Base-by-base conservation (phyloP, 1,140 invertebrate species). In the Onthophagus taurus region DNA sequence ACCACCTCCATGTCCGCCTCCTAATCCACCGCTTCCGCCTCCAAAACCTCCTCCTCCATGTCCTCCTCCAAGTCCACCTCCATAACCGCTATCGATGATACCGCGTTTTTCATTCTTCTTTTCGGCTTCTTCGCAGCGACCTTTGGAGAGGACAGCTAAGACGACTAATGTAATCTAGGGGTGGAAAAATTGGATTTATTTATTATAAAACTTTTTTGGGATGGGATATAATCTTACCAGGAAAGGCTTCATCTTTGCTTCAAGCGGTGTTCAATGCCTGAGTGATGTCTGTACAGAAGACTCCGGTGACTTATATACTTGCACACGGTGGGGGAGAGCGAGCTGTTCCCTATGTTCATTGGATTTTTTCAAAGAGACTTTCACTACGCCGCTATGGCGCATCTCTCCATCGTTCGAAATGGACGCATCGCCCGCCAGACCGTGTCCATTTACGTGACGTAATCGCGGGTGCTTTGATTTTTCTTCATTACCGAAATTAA, bases 161-260 rank as follows among this genome's bases (percentile, higher is more conserved):
- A 61, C 8, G 19, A 57, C 14, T 16, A 52, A 43, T 24, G 47
- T 50, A 31, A 63, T 44, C 60, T 61, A 42, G 37, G 50, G 45
- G 14, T 16, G 3, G 33, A 48, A 43, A 39, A 36, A 13, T 38
- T 17, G 3, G n/a, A 5, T n/a, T 29, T 31, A 20, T n/a, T n/a
- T n/a, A n/a, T n/a, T n/a, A n/a, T n/a, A n/a, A n/a, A n/a, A n/a
- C n/a, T n/a, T n/a, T n/a, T n/a, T n/a, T n/a, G n/a, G n/a, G n/a
- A n/a, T n/a, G n/a, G n/a, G n/a, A n/a, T n/a, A n/a, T n/a, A n/a
- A 13, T 44, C 55, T 55, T 53, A 57, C 55, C 48, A 57, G 26
- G 48, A 57, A 51, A 31, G 50, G 53, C 42, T 51, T 54, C 55
- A 57, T 57, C 46, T 54, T 33, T 34, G 17, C 14, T n/a, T 2